phyloP scores from a whole-genome alignment of 2,888 invertebrate species.

The Sisyra nigra region DNA sequence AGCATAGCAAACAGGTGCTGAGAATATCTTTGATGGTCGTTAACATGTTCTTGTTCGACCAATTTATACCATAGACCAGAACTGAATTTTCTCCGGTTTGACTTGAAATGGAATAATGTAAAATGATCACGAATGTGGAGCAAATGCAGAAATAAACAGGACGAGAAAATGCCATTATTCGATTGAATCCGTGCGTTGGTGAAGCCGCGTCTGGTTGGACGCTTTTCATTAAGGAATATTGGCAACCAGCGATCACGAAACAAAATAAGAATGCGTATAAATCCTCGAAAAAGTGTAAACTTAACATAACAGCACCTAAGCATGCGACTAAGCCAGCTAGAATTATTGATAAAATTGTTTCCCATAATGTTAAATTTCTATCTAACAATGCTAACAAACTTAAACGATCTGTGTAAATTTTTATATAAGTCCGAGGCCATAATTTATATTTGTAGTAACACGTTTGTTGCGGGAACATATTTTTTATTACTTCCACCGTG shows the following conservation, averaged over 20 bases:
- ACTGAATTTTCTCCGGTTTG: slow-evolving; percentile 21
- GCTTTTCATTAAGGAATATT: slow-evolving; percentile 91
- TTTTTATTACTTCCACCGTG: slow-evolving; percentile 35
- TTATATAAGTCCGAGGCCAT: slow-evolving; percentile 44
- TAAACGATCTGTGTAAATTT: slow-evolving; percentile 83
- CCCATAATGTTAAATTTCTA: slow-evolving; percentile 68
- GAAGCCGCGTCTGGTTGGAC: slow-evolving; percentile 98
- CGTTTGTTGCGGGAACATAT: slow-evolving; percentile 20
- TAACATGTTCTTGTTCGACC: slow-evolving; percentile 45
- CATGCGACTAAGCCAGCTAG: slow-evolving; percentile 74
- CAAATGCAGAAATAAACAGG: slow-evolving; percentile 88
- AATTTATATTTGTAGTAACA: slow-evolving; percentile 64
- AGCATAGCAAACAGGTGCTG: slow-evolving; percentile 66
- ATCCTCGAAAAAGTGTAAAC: slow-evolving; percentile 77
- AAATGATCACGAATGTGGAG: slow-evolving; percentile 28
- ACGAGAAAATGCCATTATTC: slow-evolving; percentile 82
- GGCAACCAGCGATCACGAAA: slow-evolving; percentile 94
- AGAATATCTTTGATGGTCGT: slow-evolving; percentile 54
- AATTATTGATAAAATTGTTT: slow-evolving; percentile 65
- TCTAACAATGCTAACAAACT: slow-evolving; percentile 86
- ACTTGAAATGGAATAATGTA: slow-evolving; percentile 20
- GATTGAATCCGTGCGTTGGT: slow-evolving; percentile 95
- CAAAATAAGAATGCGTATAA: slow-evolving; percentile 89
- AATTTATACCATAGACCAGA: slow-evolving; percentile 27
- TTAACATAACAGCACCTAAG: slow-evolving; percentile 68